These are phyloP conservation scores for Poecilia wingei DNA, from an alignment of 2,797 vertebrate genomes.

Conservation along the genomic window DNA sequence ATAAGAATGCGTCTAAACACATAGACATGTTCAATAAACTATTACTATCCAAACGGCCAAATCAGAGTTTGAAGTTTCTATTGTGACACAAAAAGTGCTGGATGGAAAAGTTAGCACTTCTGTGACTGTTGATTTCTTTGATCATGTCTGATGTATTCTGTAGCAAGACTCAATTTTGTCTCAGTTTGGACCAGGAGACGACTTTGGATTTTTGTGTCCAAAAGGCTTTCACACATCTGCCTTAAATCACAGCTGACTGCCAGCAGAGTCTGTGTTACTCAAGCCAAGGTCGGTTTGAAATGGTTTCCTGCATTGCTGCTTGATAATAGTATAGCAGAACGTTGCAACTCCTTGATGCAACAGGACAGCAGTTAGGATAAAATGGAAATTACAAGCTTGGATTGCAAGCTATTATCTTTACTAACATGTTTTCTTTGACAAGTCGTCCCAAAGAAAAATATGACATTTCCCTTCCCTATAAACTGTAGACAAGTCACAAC, in stretches of 20 bases:
- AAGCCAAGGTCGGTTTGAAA: slow-evolving; percentile 52
- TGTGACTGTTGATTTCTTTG: slow-evolving; percentile 13
- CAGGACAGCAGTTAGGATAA: slow-evolving; percentile 57
- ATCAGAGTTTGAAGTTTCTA: slow-evolving; percentile 20
- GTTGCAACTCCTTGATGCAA: slow-evolving; percentile 60
- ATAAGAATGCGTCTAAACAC: slow-evolving; percentile 6
- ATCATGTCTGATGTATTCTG: slow-evolving; percentile 27
- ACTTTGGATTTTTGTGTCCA: slow-evolving; percentile 34
- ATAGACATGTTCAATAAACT: slow-evolving; percentile 23
- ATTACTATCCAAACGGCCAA: slow-evolving; percentile 43
- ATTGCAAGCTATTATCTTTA: slow-evolving; percentile 67
- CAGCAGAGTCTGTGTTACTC: slow-evolving; percentile 54
- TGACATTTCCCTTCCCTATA: slow-evolving; percentile 54
- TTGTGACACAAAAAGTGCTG: slow-evolving; percentile 30
- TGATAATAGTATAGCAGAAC: slow-evolving; percentile 57
- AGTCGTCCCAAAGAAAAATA: slow-evolving; percentile 58
- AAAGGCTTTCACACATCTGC: slow-evolving; percentile 75
- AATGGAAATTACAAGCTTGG: slow-evolving; percentile 55
- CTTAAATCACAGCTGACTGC: slow-evolving; percentile 67
- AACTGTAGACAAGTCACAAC: slow-evolving; percentile 69
- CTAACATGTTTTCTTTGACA: slow-evolving; percentile 58
- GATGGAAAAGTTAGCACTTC: slow-evolving; percentile 13
- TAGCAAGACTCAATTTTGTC: slow-evolving; percentile 27
- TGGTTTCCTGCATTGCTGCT: slow-evolving; percentile 60
- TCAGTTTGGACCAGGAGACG: slow-evolving; percentile 39